Evolutionary conservation across 2,113 vertebrate genomes (phyloP).

Genomic region (Dromiciops gliroides): DNA sequence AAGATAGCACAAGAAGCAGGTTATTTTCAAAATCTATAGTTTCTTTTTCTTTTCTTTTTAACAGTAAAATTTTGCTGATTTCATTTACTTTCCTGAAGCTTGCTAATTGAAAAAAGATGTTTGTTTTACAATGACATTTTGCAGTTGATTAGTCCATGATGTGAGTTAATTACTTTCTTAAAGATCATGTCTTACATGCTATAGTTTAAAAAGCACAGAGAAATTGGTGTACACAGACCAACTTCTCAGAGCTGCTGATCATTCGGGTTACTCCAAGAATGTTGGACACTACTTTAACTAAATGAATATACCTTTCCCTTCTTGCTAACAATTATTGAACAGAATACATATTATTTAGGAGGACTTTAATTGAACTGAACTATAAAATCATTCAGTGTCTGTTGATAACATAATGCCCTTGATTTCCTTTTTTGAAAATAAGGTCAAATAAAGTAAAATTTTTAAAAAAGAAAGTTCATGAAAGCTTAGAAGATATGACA

Average conservation of each 20-base stretch:
- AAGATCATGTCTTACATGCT: slow-evolving; percentile 2
- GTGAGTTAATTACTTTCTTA: slow-evolving; percentile 62
- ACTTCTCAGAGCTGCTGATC: slow-evolving; percentile 15
- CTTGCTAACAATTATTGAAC: background rate
- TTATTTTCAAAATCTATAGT: background rate
- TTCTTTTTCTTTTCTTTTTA: slow-evolving; percentile 16
- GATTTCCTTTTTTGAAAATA: slow-evolving; percentile 26
- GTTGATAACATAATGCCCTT: background rate
- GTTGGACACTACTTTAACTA: background rate
- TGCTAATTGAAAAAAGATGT: slow-evolving; percentile 56
- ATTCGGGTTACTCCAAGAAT: background rate
- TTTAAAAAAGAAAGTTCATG: background rate
- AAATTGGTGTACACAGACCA: background rate
- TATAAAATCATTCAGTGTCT: background rate
- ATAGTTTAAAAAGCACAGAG: slow-evolving; percentile 52
- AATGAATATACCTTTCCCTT: background rate
- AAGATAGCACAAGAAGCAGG: background rate
- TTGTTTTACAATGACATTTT: slow-evolving; percentile 64
- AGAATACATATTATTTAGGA: background rate
- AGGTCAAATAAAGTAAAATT: slow-evolving; percentile 7
- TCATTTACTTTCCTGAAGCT: slow-evolving; percentile 23
- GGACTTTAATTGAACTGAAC: background rate
- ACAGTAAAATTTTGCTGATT: slow-evolving; percentile 53
- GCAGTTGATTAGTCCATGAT: slow-evolving; percentile 64
- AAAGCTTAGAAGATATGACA: background rate